Base-by-base conservation (phyloP, 2,888 invertebrate species). In the Antitype chi region DNA sequence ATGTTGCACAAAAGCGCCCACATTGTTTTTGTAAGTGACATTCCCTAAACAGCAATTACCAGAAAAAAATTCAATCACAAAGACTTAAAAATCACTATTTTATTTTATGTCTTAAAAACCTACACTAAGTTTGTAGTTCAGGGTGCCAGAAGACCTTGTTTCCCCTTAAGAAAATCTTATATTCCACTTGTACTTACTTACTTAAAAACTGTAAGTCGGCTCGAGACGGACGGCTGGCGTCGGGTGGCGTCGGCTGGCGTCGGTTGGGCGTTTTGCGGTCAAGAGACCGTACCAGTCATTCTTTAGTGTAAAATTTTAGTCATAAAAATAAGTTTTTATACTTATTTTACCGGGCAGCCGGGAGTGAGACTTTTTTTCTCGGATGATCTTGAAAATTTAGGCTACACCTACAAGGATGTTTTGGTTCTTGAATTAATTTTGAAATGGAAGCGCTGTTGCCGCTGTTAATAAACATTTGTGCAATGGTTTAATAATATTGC, bases 191-290 rank as follows among this genome's bases (percentile, higher is more conserved):
- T 43, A 60, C 74, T 68, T 53, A 73, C 64, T 81, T 63, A 67
- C 70, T 80, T 64, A 62, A 60, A 81, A 78, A 78, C 70, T 71
- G 68, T 74, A 70, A 70, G 82, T 71, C 28, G 53, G 59, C 38
- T 28, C 25, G 28, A 32, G 76, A 7, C 60, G 28, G 76, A 7
- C 60, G 28, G n/a, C 28, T 23, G 17, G n/a, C 55, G 38, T 28
- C 75, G 32, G 55, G 1, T 52, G 20, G 1, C 47, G 11, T 32
- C 62, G 74, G 47, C 4, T n/a, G 63, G 1, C 49, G 59, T 59
- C 55, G 52, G 32, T 52, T 43, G 23, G 70, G 15, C 23, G 71
- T 64, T 78, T 82, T 78, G 83, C 83, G 82, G 83, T 82, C 83
- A 82, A 82, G 83, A 75, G 72, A 28, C 25, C 60, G 20, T 55